Evolutionary conservation across 1,140 invertebrate genomes (phyloP).

Genomic region (Drusus annulatus): DNA sequence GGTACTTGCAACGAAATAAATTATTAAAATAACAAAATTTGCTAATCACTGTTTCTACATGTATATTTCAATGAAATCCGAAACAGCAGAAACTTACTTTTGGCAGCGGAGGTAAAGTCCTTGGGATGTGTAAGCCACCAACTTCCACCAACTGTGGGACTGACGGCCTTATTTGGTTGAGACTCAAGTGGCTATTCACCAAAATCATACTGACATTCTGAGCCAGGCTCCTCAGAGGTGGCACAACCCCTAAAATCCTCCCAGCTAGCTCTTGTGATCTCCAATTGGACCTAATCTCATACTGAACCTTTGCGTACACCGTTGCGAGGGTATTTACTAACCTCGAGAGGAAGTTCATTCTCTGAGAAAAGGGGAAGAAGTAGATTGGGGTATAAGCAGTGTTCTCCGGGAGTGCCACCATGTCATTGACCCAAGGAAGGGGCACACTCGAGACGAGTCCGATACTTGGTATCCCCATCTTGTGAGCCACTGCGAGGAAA

Average conservation of each 20-base stretch:
- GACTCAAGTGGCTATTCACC: conserved; percentile 69
- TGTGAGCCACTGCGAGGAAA: conserved; percentile 65
- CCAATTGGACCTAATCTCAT: conserved; percentile 29
- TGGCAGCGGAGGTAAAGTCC: conserved; percentile 49
- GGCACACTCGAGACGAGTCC: conserved; percentile 66
- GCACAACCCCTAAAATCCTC: conserved; percentile 61
- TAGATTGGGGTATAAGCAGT: conserved; percentile 69
- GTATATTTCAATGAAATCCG: background rate
- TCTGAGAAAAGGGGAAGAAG: conserved; percentile 62
- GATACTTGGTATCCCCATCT: conserved; percentile 68
- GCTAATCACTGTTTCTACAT: too few species aligned
- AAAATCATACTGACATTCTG: conserved; percentile 69
- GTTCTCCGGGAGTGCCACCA: conserved; percentile 71
- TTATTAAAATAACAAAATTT: too few species aligned
- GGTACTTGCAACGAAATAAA: too few species aligned
- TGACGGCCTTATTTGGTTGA: conserved; percentile 68
- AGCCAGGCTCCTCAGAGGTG: conserved; percentile 65
- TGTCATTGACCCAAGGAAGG: conserved; percentile 70
- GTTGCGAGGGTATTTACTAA: conserved; percentile 63
- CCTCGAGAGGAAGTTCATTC: conserved; percentile 70
- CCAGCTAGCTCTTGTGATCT: conserved; percentile 54
- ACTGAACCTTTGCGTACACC: conserved; percentile 35
- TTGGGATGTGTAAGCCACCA: conserved; percentile 64
- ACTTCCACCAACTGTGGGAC: conserved; percentile 68
- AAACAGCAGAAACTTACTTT: conserved; percentile 29